Base-by-base conservation (phyloP, 2,113 vertebrate genomes). In the Talpa occidentalis region DNA sequence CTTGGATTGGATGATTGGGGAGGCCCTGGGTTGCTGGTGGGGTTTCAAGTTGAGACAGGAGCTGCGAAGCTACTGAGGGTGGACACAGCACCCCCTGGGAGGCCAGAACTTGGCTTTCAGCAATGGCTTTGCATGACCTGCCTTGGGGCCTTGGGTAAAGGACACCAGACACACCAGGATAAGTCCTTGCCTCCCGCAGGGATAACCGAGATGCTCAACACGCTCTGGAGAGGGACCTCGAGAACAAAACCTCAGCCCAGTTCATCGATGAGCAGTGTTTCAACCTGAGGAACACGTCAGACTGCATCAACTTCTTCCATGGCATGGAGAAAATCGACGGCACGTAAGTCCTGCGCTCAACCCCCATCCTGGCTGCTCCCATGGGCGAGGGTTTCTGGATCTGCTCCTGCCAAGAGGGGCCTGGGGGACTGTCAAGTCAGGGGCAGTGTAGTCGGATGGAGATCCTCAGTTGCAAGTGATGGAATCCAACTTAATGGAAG, bases 171-270 rank as follows among this genome's bases (percentile, higher is more conserved):
- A 22, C 21, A 8, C 19, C 19, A 22, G 54, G 54, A 6, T 14
- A 6, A 21, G 47, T 74, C 66, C n/a, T 90, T 80, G 8, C 35
- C 66, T n/a, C 44, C 12, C 14, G 0, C 93, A 97, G 97, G 19
- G 97, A 97, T 56, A 98, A 98, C 89, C 97, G 98, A 73, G 95
- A 97, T 26, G 97, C 87, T 17, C 98, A 98, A 22, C 98, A 98
- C 0, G 89, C 96, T 6, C 90, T 98, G 49, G 97, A 98, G 86
- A 76, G 86, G 47, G 98, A 98, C 84, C 60, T 98, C 0, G 96
- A 96, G 86, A 97, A 98, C 90, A 98, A 98, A 85, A 92, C 35
- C 66, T 95, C 98, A 0, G 97, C 97, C 12, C 91, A 96, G 91
- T 96, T 97, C 67, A 98, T 98, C 19, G 97, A 97, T 5, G 97